Percentiles rank a stretch among this genome's conserved stretches.
phyloP scores from a whole-genome alignment of 2,888 invertebrate genomes.

The Diaperis boleti region DNA sequence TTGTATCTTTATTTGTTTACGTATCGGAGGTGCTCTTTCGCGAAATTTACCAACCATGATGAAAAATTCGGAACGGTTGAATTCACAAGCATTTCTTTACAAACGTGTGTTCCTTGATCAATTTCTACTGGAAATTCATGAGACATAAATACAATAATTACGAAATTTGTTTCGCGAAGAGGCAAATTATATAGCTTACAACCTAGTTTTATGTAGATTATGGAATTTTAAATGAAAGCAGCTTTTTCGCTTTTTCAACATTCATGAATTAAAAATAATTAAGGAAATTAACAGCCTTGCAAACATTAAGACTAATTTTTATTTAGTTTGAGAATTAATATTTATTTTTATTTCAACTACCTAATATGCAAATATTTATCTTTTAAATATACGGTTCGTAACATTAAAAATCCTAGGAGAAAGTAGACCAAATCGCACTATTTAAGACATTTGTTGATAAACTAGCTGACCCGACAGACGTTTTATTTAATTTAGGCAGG shows the following conservation, averaged over 20 bases:
- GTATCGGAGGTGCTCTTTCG: conserved; percentile 5
- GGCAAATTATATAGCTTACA: background rate
- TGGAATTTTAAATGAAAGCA: conserved; percentile 5
- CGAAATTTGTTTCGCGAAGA: conserved; percentile 4
- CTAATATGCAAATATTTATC: no score
- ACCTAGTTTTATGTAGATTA: conserved; percentile 11
- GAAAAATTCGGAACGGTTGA: conserved; percentile 9
- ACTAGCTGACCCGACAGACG: no score
- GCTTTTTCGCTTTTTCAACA: conserved; percentile 8
- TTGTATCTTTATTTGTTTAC: conserved; percentile 18
- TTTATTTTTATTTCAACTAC: no score
- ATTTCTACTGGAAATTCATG: conserved; percentile 12
- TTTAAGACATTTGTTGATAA: no score
- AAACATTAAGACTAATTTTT: no score
- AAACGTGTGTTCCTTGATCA: conserved; percentile 16
- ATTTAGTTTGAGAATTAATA: no score
- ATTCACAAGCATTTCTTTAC: background rate
- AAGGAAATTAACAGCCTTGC: no score
- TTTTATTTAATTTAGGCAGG: no score
- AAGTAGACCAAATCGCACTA: no score
- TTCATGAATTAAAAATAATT: no score
- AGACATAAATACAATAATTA: background rate
- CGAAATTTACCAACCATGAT: conserved; percentile 13
- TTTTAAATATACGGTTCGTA: no score
- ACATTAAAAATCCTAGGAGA: no score